Conservation (phyloP, 23 tunicate genomes). For the Ascidia mentula region DNA sequence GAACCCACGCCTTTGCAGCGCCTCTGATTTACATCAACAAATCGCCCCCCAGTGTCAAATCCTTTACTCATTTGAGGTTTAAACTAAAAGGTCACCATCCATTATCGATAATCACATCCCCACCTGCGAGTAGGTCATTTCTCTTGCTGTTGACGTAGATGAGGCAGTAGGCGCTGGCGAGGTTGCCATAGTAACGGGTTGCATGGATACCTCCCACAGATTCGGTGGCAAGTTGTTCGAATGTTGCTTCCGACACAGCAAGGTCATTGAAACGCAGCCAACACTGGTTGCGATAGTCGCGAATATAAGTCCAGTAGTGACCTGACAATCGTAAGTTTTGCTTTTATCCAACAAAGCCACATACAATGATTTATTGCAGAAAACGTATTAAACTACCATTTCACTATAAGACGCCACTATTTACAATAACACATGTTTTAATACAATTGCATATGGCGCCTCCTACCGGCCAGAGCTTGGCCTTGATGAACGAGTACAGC, state of each 20-base stretch:
- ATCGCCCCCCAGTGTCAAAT: too few relatives aligned
- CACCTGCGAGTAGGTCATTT: conserved; percentile 18
- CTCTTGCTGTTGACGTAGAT: conserved; percentile 39
- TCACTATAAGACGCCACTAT: not conserved
- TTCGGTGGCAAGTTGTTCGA: conserved; percentile 33
- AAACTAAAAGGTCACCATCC: too few relatives aligned
- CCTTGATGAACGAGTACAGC: conserved; percentile 70
- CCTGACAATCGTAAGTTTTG: conserved; percentile 15
- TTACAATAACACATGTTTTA: not conserved
- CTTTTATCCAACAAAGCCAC: not conserved
- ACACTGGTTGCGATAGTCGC: conserved; percentile 31
- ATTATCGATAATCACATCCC: too few relatives aligned
- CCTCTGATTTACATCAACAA: too few relatives aligned
- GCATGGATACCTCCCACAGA: conserved; percentile 40
- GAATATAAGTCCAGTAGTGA: conserved; percentile 63
- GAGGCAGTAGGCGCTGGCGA: conserved; percentile 55
- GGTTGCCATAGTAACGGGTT: not conserved
- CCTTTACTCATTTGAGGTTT: too few relatives aligned
- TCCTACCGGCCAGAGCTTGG: conserved; percentile 47
- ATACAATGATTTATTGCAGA: too few relatives aligned
- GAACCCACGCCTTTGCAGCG: too few relatives aligned
- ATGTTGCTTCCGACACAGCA: conserved; percentile 32
- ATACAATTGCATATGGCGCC: not conserved
- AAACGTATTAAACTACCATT: not conserved
- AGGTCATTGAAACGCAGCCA: conserved; percentile 57